These are phyloP conservation scores for Microplitis demolitor DNA, from an alignment of 1,140 invertebrate genomes.

Conservation along the genomic window DNA sequence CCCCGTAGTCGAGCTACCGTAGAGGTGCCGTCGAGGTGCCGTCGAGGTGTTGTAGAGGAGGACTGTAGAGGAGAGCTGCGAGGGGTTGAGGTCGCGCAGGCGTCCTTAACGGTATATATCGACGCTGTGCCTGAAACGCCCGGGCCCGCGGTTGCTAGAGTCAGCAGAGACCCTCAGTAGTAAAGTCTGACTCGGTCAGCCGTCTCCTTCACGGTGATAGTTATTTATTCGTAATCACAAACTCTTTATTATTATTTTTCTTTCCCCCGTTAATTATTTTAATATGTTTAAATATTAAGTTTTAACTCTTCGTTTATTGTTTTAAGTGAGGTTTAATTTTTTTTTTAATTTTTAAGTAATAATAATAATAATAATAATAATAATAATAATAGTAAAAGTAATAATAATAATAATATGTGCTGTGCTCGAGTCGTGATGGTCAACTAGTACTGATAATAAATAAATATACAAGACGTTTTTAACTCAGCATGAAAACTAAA, in stretches of 20 bases:
- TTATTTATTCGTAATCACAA: neutral
- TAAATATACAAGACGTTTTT: neutral
- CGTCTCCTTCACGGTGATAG: slow-evolving; percentile 35
- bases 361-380: too few relatives aligned
- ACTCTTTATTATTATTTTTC: neutral
- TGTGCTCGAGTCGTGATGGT: too few relatives aligned
- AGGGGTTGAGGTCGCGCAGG: slow-evolving; percentile 19
- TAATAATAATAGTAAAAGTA: neutral
- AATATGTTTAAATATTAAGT: neutral
- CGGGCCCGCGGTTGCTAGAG: slow-evolving; percentile 26
- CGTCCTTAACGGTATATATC: slow-evolving; percentile 17
- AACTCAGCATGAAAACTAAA: slow-evolving; percentile 44
- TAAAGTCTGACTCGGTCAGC: slow-evolving; percentile 54
- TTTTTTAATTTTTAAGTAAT: too few relatives aligned
- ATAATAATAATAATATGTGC: neutral
- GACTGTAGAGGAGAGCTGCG: too few relatives aligned
- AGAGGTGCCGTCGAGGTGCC: too few relatives aligned
- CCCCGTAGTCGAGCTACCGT: too few relatives aligned
- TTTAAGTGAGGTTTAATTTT: neutral
- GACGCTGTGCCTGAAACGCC: slow-evolving; percentile 25
- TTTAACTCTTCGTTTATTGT: neutral
- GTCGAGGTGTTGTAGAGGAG: too few relatives aligned
- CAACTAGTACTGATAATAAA: neutral
- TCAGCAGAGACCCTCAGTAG: slow-evolving; percentile 44
- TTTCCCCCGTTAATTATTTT: neutral